A percentile compares a stretch with the other conserved stretches of the same genome.
Evolutionary conservation across 2,113 vertebrate genomes (phyloP).

Genomic region (Lichenostomus cassidix): DNA sequence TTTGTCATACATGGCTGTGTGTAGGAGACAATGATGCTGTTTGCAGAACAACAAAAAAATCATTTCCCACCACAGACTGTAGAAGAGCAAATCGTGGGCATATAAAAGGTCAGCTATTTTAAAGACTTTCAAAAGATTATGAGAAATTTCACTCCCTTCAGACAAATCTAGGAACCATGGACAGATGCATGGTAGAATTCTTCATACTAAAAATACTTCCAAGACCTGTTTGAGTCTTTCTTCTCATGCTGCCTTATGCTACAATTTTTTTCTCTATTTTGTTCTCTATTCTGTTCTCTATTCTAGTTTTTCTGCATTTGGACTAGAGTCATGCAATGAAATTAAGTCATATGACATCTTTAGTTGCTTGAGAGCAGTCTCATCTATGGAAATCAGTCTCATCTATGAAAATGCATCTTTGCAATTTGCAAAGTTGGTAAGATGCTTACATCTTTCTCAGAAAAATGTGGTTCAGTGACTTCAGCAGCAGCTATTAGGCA

Average conservation of each 20-base stretch:
- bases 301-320: neutral
- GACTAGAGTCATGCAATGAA: neutral
- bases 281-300: neutral
- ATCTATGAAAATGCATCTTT: neutral
- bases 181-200: neutral
- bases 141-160: neutral
- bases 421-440: neutral
- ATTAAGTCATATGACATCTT: neutral
- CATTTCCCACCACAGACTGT: neutral
- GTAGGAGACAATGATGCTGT: neutral
- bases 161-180: neutral
- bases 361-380: neutral
- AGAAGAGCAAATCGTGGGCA: neutral
- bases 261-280: neutral
- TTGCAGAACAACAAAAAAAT: neutral
- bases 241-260: neutral
- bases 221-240: neutral
- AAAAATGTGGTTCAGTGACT: conserved; percentile 18
- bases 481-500: neutral
- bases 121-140: neutral
- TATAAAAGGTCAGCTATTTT: neutral
- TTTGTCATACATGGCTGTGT: neutral
- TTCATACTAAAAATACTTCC: neutral
- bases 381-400: neutral
- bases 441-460: neutral